Percentiles rank a stretch among this genome's conserved stretches.
phyloP scores from a whole-genome alignment of 2,888 invertebrate species.

The Stenotaenia linearis region DNA sequence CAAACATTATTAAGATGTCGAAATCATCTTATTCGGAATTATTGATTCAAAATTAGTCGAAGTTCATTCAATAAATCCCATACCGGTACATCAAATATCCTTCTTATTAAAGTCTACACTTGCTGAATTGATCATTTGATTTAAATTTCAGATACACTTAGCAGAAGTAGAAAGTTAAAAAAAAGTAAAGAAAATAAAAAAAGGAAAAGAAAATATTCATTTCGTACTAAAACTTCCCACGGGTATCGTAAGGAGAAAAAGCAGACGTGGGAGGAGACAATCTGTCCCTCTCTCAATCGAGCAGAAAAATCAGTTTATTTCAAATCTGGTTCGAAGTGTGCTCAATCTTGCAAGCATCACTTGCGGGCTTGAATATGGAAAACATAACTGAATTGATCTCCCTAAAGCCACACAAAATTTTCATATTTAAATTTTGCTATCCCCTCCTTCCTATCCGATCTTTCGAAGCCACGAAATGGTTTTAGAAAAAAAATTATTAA shows the following conservation, averaged over 20 bases:
- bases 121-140: neutral
- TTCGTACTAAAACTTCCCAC: conserved; percentile 4
- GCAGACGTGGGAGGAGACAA: conserved; percentile 3
- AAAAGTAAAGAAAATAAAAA: neutral
- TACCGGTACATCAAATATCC: neutral
- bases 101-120: neutral
- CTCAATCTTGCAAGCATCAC: conserved; percentile 19
- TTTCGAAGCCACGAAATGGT: neutral
- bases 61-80: neutral
- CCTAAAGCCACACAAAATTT: conserved; percentile 11
- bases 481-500: neutral
- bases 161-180: neutral
- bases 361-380: conserved; percentile 11
- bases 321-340: conserved; percentile 19
- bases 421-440: conserved; percentile 8
- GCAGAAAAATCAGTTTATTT: conserved; percentile 19
- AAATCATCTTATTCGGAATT: neutral
- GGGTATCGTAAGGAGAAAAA: neutral
- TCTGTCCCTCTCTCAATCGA: conserved; percentile 11
- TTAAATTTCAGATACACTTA: neutral
- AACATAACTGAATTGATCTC: conserved; percentile 15
- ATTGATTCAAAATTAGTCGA: neutral
- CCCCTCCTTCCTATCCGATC: neutral
- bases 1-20: neutral
- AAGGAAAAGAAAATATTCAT: neutral